Base-by-base conservation (phyloP, 2,888 invertebrate species). In the Aporophyla nigra region DNA sequence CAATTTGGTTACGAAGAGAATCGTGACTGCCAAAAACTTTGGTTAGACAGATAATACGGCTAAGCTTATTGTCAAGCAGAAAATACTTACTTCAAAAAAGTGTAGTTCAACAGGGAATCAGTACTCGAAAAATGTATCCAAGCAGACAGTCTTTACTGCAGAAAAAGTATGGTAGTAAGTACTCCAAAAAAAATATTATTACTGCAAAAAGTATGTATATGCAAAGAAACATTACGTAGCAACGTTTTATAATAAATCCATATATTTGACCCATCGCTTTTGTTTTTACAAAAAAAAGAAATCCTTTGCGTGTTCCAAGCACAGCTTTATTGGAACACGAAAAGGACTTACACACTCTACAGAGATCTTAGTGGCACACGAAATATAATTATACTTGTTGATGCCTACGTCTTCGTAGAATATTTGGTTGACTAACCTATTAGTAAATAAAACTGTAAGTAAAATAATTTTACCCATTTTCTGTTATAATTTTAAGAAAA, bases 371-470 rank as follows among this genome's bases (percentile, higher is more conserved):
- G n/a, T n/a, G n/a, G n/a, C n/a, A n/a, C 3, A 33, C 1, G 33
- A 33, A 33, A 33, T 33, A 33, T 33, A 3, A 33, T 33, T 33
- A 33, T 33, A 2, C 3, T 33, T 33, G 33, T 33, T 33, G 33
- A 33, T 33, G 33, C 33, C 33, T 33, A 33, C 33, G 33, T 33
- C 33, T 33, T 33, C 33, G 1, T 33, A 33, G 33, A 33, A 33
- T 33, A 3, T 33, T 54, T 54, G 54, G 54, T 62, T 79, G 49
- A 62, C 7, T 56, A 51, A 71, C 54, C 59, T 27, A n/a, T 53
- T 5, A 46, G 27, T 53, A 12, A 46, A 59, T 51, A 61, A 46
- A 46, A 46, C 10, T 46, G 10, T 10, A 2, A 10, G 10, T 33
- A 33, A 33, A 33, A 33, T 33, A 33, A 33, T 33, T 33, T 33